Conservation (phyloP, 2,888 invertebrate genomes). For the Andrena camellia region DNA sequence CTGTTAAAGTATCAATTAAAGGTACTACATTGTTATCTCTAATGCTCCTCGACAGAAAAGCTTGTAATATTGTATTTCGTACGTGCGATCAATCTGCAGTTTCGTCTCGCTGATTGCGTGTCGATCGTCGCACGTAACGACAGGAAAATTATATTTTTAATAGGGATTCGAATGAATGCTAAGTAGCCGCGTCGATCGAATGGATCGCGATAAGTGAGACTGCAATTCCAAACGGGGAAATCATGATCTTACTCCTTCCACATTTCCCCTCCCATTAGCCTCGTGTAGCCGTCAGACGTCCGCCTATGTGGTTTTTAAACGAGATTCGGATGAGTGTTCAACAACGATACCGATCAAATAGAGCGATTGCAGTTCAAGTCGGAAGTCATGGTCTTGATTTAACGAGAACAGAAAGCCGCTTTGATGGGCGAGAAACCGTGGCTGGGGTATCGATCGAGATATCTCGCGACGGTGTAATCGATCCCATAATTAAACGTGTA, state of each 20-base stretch:
- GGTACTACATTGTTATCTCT: background rate
- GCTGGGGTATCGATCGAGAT: constrained; percentile 50
- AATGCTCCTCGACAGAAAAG: background rate
- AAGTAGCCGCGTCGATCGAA: constrained; percentile 7
- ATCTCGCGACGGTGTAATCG: constrained; percentile 55
- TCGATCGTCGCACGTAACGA: background rate
- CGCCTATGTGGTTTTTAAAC: constrained; percentile 26
- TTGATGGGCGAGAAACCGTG: constrained; percentile 40
- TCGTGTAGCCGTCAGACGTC: constrained; percentile 13
- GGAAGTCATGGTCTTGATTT: constrained; percentile 49
- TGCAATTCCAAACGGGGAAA: constrained; percentile 23
- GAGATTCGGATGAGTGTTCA: constrained; percentile 30
- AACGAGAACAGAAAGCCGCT: constrained; percentile 52
- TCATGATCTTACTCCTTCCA: background rate
- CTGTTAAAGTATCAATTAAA: background rate
- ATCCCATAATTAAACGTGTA: constrained; percentile 62
- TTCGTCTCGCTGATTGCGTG: background rate
- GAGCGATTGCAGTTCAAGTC: constrained; percentile 25
- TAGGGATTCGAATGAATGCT: constrained; percentile 15
- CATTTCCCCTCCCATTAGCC: background rate
- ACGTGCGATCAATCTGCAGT: background rate
- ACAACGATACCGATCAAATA: constrained; percentile 42
- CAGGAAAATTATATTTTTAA: constrained; percentile 25
- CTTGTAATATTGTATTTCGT: background rate
- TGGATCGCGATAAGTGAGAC: constrained; percentile 38